Conservation (phyloP, 2,113 vertebrate genomes). For the Toxotes chatareus region DNA sequence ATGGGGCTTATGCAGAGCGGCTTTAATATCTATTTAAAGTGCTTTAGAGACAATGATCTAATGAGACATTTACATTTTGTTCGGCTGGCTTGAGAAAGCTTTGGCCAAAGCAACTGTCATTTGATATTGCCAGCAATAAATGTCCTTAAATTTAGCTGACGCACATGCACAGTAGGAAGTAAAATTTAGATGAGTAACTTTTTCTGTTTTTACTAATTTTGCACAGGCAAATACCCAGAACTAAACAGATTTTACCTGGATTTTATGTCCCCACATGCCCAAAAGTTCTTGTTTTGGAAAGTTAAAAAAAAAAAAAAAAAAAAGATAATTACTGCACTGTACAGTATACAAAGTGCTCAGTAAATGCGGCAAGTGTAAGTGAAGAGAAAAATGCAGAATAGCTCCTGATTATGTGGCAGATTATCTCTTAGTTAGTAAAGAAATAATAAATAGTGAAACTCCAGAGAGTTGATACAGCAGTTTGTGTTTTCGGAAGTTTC, state of each 20-base stretch:
- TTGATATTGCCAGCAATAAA: conserved; percentile 9
- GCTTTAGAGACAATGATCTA: conserved; percentile 78
- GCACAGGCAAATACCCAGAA: background rate
- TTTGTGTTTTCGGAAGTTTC: background rate
- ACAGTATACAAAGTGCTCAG: background rate
- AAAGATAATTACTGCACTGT: background rate
- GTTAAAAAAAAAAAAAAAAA: background rate
- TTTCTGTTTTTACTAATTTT: background rate
- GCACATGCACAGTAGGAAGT: background rate
- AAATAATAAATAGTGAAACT: background rate
- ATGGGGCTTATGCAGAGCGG: conserved; percentile 77
- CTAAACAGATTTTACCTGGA: background rate
- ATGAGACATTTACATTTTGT: conserved; percentile 79
- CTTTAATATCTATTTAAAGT: conserved; percentile 83
- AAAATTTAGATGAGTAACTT: background rate
- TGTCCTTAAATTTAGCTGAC: conserved; percentile 16
- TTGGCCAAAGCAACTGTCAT: conserved; percentile 51
- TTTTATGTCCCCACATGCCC: background rate
- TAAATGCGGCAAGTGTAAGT: background rate
- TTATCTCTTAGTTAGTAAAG: background rate
- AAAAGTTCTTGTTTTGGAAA: background rate
- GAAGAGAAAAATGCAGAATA: background rate
- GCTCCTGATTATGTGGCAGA: background rate
- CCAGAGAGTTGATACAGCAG: background rate
- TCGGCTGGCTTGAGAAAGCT: conserved; percentile 57